phyloP scores from a whole-genome alignment of 1,140 invertebrate genomes.

The Drosophila willistoni region DNA sequence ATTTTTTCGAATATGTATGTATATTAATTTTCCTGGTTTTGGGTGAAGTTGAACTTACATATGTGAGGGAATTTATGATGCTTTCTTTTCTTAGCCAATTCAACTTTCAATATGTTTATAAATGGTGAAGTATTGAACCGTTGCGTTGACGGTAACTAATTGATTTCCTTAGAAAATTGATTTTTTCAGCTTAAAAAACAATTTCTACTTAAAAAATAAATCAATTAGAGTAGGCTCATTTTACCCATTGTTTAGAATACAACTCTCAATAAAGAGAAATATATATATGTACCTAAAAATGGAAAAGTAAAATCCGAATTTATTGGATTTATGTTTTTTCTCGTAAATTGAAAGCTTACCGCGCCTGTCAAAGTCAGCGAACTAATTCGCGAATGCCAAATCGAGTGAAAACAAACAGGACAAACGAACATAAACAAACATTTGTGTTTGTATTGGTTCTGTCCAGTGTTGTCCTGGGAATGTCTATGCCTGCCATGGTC shows the following conservation, averaged over 20 bases:
- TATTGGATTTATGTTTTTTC: conserved; percentile 36
- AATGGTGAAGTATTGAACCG: too few species aligned
- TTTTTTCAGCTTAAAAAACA: too few species aligned
- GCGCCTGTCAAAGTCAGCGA: conserved; percentile 38
- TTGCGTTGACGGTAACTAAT: too few species aligned
- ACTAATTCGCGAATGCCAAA: conserved; percentile 25
- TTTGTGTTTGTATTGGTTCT: conserved; percentile 24
- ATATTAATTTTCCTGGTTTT: too few species aligned
- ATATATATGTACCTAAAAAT: conserved; percentile 15
- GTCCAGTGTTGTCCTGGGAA: conserved; percentile 4
- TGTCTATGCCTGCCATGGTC: conserved; percentile 31
- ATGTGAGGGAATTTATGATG: too few species aligned
- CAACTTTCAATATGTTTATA: too few species aligned
- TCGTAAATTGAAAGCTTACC: conserved; percentile 54
- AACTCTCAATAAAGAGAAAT: neutral
- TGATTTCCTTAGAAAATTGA: too few species aligned
- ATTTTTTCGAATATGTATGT: too few species aligned
- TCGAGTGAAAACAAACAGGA: neutral
- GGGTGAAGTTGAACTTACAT: too few species aligned
- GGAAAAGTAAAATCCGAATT: neutral
- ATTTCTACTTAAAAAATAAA: neutral
- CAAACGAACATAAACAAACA: conserved; percentile 55
- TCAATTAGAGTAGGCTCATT: neutral
- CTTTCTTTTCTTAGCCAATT: too few species aligned
- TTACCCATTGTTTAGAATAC: neutral